Evolutionary conservation across 2,113 vertebrate genomes (phyloP).

Genomic region (Ovis canadensis): DNA sequence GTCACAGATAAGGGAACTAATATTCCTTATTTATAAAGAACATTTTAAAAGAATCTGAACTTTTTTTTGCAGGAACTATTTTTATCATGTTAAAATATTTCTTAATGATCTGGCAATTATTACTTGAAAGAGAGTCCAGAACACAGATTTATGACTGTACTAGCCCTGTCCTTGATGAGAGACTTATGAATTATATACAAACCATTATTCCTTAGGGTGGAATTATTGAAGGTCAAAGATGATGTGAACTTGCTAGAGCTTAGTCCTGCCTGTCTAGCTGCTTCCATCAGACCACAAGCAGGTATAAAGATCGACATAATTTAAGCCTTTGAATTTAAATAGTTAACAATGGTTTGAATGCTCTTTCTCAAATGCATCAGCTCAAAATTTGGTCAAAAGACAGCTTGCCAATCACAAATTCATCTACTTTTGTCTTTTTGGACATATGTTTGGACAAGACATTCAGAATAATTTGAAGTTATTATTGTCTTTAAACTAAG

Average conservation of each 20-base stretch:
- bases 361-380: constrained; percentile 80
- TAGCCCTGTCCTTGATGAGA: neutral
- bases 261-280: neutral
- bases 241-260: neutral
- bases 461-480: neutral
- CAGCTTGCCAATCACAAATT: constrained; percentile 80
- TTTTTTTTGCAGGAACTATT: neutral
- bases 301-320: neutral
- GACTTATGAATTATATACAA: neutral
- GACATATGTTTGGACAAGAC: constrained; percentile 61
- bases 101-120: neutral
- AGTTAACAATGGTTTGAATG: constrained; percentile 87
- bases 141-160: neutral
- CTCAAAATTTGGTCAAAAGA: constrained; percentile 81
- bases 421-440: constrained; percentile 83
- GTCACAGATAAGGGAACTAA: neutral
- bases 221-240: neutral
- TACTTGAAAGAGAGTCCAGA: neutral
- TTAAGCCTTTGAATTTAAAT: constrained; percentile 65
- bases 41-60: neutral
- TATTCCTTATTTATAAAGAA: neutral
- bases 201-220: neutral
- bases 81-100: constrained; percentile 31
- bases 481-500: neutral
- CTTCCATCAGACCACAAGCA: neutral